Base-by-base conservation (phyloP, 2,113 vertebrate genomes). In the Siniperca knerii region DNA sequence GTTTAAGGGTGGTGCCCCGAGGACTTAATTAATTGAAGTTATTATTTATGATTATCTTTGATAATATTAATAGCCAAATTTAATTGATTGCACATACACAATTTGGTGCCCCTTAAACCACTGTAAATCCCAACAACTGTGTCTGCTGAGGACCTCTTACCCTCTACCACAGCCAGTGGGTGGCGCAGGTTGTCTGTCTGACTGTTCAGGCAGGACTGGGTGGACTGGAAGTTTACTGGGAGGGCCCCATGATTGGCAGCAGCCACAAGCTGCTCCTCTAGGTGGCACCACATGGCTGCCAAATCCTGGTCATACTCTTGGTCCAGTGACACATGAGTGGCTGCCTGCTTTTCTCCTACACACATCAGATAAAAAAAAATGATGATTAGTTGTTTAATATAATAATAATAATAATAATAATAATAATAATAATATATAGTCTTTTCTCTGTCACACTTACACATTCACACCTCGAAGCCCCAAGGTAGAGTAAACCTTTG, bases 261-360 rank as follows among this genome's bases (percentile, higher is more conserved):
- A 52, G 97, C 94, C 58, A 97, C 98, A 71, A 97, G 95, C 89
- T 97, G 97, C 70, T 99, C 98, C 89, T 99, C 98, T 16, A 99
- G 96, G 50, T 97, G 96, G 75, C 94, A 94, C 98, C 98, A 99
- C 81, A 99, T 96, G 5, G 96, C 95, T 3, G 97, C 97, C n/a
- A 96, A 96, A 11, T 98, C 97, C 0, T 90, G 95, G 83, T 99
- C 98, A 85, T 97, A 99, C 82, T 99, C 98, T 90, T 99, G 98
- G 92, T 99, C 98, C 89, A 99, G 94, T 71, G 97, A 98, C 15
- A 99, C 90, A 0, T 99, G 97, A 0, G 98, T 99, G 60, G 98
- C 98, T 40, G 98, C 98, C 90, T 99, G 98, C 87, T 99, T 99
- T 87, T 98, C 97, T 58, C 98, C 98, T 99, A 83, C 21, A 60